Evolutionary conservation across 2,888 invertebrate genomes (phyloP).

Genomic region (Syrphus vitripennis): DNA sequence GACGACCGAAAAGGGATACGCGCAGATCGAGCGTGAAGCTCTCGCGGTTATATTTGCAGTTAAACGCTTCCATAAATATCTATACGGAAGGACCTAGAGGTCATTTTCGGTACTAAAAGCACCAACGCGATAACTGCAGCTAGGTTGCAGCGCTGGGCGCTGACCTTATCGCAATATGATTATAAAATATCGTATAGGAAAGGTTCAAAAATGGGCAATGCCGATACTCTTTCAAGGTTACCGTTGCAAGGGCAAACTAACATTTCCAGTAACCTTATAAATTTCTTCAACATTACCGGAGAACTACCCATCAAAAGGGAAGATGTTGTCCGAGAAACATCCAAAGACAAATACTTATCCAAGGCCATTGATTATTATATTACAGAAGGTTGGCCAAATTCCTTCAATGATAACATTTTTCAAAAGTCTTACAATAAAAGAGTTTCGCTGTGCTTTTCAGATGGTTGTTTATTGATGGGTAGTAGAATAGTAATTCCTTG

Average conservation of each 20-base stretch:
- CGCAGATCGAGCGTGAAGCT: slow-evolving; percentile 13
- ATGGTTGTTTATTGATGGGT: slow-evolving; percentile 43
- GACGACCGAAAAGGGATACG: slow-evolving; percentile 2
- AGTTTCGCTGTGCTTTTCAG: no score
- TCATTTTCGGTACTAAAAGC: slow-evolving; percentile 5
- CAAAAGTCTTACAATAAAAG: no score
- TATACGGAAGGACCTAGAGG: slow-evolving; percentile 31
- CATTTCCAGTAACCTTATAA: slow-evolving; percentile 11
- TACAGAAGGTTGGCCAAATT: slow-evolving; percentile 44
- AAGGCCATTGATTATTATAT: slow-evolving; percentile 11
- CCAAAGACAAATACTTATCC: background rate
- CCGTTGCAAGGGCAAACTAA: background rate
- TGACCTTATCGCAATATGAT: background rate
- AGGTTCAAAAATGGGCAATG: background rate
- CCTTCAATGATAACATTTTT: slow-evolving; percentile 16
- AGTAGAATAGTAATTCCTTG: slow-evolving; percentile 64
- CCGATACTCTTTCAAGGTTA: background rate
- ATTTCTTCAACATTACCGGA: slow-evolving; percentile 11
- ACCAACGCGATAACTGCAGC: background rate
- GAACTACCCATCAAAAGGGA: background rate
- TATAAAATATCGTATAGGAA: background rate
- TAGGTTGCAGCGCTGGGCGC: background rate
- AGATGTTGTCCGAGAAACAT: slow-evolving; percentile 19
- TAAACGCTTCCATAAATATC: slow-evolving; percentile 9
- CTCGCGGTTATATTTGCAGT: slow-evolving; percentile 11